Evolutionary conservation across 2,888 invertebrate species (phyloP), one percentile per base, ranked within the genome.

Genomic region (Heteropelma amictum): DNA sequence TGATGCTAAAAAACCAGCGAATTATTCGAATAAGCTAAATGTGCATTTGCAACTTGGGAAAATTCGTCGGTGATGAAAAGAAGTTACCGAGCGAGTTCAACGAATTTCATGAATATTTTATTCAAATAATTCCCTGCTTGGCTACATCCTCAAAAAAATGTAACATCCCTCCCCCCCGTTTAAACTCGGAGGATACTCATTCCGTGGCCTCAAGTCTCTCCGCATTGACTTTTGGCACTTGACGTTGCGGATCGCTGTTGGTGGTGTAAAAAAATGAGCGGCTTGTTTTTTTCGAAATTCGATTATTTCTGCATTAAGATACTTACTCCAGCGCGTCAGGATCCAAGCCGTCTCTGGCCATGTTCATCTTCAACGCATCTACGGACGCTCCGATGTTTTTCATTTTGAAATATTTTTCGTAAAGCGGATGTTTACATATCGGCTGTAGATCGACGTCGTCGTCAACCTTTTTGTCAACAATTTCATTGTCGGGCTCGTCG

Each of bases 361-460:
- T 93, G 97, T 94, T 97, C 80, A 94, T 87, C 87, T 95, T 96
- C 0, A 97, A 94, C 38, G 96, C 97, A 78, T 91, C 92, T 56
- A 92, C 88, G n/a, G 95, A 96, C 0, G 97, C 97, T 38, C 98
- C 97, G 83, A 97, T 92, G 82, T 95, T 94, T 0, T 97, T 85
- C 97, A 98, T 97, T 91, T 96, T 97, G 72, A 97, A 94, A 90
- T 94, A 97, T 88, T 93, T 94, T 21, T 92, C 91, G 89, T 94
- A 97, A 79, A 93, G 91, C 3, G 93, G 92, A 87, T 95, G 94
- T 60, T 92, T 90, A 73, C 88, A 89, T 30, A 81, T 73, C 3
- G 80, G 69, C 26, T 82, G 17, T 6, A 26, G 49, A 4, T 77
- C 49, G 14, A 76, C 71, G 35, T 58, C 47, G 7, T 56, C 67